Evolutionary conservation across 2,888 invertebrate genomes (phyloP).

Genomic region (Amphipyra tragopoginis): DNA sequence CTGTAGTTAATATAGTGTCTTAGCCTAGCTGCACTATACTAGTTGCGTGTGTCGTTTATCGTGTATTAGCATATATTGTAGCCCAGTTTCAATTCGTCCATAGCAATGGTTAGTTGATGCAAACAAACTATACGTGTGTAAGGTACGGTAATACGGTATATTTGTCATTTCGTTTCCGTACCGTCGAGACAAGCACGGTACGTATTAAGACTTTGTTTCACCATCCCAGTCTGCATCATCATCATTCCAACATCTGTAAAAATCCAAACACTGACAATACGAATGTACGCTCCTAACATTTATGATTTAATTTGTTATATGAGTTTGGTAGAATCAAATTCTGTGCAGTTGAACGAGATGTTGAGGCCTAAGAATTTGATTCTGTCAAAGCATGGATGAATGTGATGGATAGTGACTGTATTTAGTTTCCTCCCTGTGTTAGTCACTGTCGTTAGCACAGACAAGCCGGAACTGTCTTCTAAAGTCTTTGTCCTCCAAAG

Average conservation of each 20-base stretch:
- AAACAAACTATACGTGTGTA: conserved; percentile 87
- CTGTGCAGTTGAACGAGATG: conserved; percentile 51
- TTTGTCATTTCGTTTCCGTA: conserved; percentile 91
- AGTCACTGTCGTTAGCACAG: conserved; percentile 86
- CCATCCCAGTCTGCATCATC: conserved; percentile 99
- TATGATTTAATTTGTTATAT: conserved; percentile 66
- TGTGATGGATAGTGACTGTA: conserved; percentile 78
- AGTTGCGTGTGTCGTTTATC: conserved; percentile 84
- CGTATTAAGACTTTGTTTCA: conserved; percentile 96
- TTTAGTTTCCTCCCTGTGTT: conserved; percentile 78
- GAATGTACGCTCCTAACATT: conserved; percentile 78
- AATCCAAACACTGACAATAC: conserved; percentile 91
- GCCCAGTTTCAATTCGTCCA: conserved; percentile 77
- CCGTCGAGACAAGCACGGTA: conserved; percentile 94
- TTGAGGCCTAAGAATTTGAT: conserved; percentile 68
- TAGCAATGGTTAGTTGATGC: conserved; percentile 88
- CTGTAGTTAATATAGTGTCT: conserved; percentile 77
- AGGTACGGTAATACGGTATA: conserved; percentile 84
- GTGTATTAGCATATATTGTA: conserved; percentile 87
- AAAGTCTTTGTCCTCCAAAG: conserved; percentile 84
- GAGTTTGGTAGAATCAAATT: conserved; percentile 72
- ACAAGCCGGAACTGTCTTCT: conserved; percentile 85
- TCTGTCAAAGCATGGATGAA: conserved; percentile 78
- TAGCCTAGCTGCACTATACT: conserved; percentile 84
- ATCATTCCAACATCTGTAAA: conserved; percentile 99